Conservation (phyloP, 1,140 invertebrate genomes). For the Phenacoccus solenopsis region DNA sequence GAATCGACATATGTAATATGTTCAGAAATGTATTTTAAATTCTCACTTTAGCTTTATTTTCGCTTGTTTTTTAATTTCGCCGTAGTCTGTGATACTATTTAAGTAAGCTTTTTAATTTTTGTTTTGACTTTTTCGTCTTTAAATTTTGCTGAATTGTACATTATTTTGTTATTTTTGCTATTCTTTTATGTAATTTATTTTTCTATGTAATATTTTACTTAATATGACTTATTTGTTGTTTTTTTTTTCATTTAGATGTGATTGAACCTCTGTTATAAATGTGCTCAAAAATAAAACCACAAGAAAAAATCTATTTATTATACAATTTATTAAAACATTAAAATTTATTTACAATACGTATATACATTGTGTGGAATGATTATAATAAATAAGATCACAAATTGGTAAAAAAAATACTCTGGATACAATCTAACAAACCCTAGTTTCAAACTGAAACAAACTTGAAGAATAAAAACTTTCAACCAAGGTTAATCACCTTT, state of each 20-base stretch:
- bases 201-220: slow-evolving; percentile 5
- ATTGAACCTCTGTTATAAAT: background rate
- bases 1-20: background rate
- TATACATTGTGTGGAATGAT: too few species aligned
- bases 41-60: background rate
- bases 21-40: background rate
- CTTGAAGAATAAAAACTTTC: too few species aligned
- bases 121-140: background rate
- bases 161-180: background rate
- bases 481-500: too few species aligned
- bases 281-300: background rate
- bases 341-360: too few species aligned
- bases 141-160: background rate
- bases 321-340: too few species aligned
- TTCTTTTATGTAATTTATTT: background rate
- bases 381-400: too few species aligned
- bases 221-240: background rate
- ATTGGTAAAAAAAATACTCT: too few species aligned
- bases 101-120: slow-evolving; percentile 3
- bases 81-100: slow-evolving; percentile 9
- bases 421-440: too few species aligned
- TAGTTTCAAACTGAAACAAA: too few species aligned
- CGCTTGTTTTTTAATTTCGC: background rate
- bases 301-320: too few species aligned
- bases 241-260: background rate